Percentiles rank a stretch among this genome's conserved stretches.
Evolutionary conservation across 1,140 invertebrate genomes (phyloP).

Genomic region (Trissolcus basalis): DNA sequence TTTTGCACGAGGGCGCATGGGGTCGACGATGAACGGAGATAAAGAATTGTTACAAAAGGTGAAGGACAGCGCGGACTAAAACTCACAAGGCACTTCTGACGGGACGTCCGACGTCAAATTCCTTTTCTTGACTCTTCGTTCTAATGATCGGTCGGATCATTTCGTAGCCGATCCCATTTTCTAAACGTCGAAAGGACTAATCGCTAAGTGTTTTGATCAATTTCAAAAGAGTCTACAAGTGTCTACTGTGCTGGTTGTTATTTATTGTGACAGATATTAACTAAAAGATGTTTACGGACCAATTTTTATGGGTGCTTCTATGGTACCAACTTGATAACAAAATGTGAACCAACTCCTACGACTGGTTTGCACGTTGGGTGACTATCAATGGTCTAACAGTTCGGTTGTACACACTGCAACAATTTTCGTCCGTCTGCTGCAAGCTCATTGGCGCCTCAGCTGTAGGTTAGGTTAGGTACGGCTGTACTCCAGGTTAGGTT

Average conservation of each 20-base stretch:
- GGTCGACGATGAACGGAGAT: conserved; percentile 2
- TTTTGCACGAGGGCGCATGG: not conserved
- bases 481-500: too few species aligned
- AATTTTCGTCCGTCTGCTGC: too few species aligned
- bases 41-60: conserved; percentile 20
- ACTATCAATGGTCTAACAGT: conserved; percentile 52
- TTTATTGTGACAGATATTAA: not conserved
- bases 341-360: conserved; percentile 5
- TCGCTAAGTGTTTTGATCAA: not conserved
- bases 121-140: not conserved
- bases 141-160: not conserved
- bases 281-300: not conserved
- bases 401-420: too few species aligned
- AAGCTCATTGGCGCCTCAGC: too few species aligned
- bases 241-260: conserved; percentile 17
- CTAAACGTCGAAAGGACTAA: not conserved
- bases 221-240: conserved; percentile 1
- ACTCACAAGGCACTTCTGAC: conserved; percentile 2
- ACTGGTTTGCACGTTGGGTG: conserved; percentile 8
- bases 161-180: conserved; percentile 1
- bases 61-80: conserved; percentile 8
- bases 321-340: conserved; percentile 4
- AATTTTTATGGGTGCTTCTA: conserved; percentile 16
- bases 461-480: too few species aligned
- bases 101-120: conserved; percentile 1